These are phyloP conservation scores for Lepus americanus DNA, from an alignment of 2,113 vertebrate species.

Conservation along the genomic window DNA sequence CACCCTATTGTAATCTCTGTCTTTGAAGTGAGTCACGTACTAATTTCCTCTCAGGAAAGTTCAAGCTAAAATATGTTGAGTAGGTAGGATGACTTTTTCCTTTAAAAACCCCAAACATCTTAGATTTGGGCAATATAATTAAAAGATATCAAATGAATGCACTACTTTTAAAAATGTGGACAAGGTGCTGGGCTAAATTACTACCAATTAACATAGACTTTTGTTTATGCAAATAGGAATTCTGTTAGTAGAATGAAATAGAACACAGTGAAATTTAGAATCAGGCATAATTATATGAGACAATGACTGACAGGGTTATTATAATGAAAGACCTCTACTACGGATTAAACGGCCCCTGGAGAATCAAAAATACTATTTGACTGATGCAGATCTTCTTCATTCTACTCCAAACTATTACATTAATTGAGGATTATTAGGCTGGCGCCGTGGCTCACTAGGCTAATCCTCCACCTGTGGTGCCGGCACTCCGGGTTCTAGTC, in stretches of 20 bases:
- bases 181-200: neutral
- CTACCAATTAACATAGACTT: neutral
- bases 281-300: neutral
- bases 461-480: no score
- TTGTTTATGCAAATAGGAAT: constrained; percentile 2
- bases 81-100: constrained; percentile 44
- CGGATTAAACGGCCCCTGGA: neutral
- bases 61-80: constrained; percentile 60
- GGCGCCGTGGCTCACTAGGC: no score
- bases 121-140: neutral
- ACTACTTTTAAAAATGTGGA: constrained; percentile 1
- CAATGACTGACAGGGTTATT: neutral
- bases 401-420: neutral
- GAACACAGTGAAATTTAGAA: neutral
- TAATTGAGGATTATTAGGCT: neutral
- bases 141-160: constrained; percentile 40
- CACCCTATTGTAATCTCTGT: constrained; percentile 62
- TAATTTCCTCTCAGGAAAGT: constrained; percentile 78
- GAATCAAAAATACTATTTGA: neutral
- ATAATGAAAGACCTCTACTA: neutral
- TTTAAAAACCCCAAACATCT: constrained; percentile 27
- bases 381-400: neutral
- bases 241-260: neutral
- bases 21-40: constrained; percentile 80
- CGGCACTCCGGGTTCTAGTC: no score